Evolutionary conservation across 2,888 invertebrate species (phyloP), one percentile per base, ranked within the genome.

Genomic region (Eulithis testata): DNA sequence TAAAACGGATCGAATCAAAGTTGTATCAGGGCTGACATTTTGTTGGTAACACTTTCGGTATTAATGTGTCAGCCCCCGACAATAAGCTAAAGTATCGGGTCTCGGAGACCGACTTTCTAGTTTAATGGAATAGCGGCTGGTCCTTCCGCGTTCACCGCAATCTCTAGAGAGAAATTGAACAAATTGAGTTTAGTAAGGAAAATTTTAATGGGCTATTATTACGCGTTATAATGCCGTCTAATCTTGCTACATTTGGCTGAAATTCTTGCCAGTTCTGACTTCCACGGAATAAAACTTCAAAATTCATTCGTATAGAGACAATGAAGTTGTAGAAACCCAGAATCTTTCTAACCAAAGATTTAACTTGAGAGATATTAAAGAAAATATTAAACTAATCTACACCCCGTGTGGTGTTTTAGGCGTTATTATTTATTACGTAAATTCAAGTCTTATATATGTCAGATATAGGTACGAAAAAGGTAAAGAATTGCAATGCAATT

Each of bases 61-160:
- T 78, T 77, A 75, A 74, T 69, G 68, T 77, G 72, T 73, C 77
- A 76, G 68, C 64, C 68, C 69, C 70, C 55, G 68, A 70, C 63
- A 71, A 74, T 75, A 69, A 75, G 71, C 71, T 72, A 55, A 60
- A 70, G 70, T 72, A 70, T 69, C 70, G 71, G 73, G 72, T 71
- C 69, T 71, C 63, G 62, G 73, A 69, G 72, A 68, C 67, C 72
- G 63, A 71, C 72, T 73, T 73, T 72, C 70, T 69, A 68, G 72
- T 72, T 72, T 67, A 70, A 73, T 72, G 65, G 71, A 72, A 73
- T 71, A 68, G 66, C 54, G 68, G 59, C 64, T 68, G 65, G 69
- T 70, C 72, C 72, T 73, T 72, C 69, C 72, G 68, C 69, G 64
- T 68, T 69, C 52, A 68, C 66, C 68, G 70, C 71, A 70, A 71